Evolutionary conservation across 2,113 vertebrate genomes (phyloP), one percentile per base, ranked within the genome.

Genomic region (Alligator mississippiensis): DNA sequence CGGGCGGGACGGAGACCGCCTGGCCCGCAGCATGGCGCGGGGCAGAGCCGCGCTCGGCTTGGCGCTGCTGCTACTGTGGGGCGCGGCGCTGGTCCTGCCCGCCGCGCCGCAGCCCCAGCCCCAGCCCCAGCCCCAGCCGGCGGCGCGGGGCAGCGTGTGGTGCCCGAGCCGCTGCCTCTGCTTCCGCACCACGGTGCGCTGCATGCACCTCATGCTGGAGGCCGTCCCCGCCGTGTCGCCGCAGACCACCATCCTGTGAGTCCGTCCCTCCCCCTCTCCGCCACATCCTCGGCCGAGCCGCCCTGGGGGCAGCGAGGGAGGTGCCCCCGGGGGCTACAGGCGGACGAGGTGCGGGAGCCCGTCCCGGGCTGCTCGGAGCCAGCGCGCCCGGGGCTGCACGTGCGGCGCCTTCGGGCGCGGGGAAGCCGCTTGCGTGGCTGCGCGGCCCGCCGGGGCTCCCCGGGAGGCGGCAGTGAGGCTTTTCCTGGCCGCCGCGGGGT

Each of bases 141-240:
- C 96, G 34, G 96, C 90, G 96, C 77, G 93, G 68, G 96, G 95
- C 6, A 88, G 93, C 9, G 94, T 97, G 13, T 99, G 99, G 54
- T 99, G 99, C 87, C 99, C 99, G 62, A 99, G 99, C 96, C 99
- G 99, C 96, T 99, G 99, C 95, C 96, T 99, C 27, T 99, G 99
- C 93, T 99, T 99, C 97, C 98, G 99, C 80, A 99, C 98, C 97
- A 99, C 99, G 1, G 99, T 99, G 97, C 98, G 99, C 97, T 99
- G 99, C 97, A 99, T 99, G 99, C 99, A 99, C 96, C 98, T 99
- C 60, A 98, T 98, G 97, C 97, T 99, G 98, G 99, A 99, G 91
- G 97, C 97, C 70, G 98, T 99, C 83, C 99, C 99, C 14, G 97
- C 98, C n/a, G 98, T 99, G 68, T 97, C 98, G 25, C 98, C 98